Conservation (phyloP, 2,888 invertebrate species). For the Dolichomitus sp. region DNA sequence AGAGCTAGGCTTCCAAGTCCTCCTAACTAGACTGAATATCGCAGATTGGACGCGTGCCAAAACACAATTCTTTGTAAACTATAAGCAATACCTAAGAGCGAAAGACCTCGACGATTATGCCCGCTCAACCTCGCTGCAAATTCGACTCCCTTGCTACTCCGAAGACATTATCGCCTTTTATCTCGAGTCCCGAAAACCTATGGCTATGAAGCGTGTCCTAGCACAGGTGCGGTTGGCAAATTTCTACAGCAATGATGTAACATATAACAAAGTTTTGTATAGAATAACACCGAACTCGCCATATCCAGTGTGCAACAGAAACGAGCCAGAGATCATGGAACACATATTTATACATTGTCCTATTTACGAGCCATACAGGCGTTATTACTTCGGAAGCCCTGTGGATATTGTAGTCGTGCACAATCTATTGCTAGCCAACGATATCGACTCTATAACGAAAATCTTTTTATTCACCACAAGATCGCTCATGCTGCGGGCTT, state of each 20-base stretch:
- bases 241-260: not conserved
- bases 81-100: not conserved
- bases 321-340: not conserved
- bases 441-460: not conserved
- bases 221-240: constrained; percentile 10
- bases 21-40: too few species aligned
- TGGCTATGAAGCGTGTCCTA: not conserved
- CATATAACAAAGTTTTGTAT: too few species aligned
- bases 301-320: not conserved
- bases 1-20: too few species aligned
- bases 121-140: not conserved
- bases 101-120: not conserved
- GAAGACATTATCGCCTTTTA: not conserved
- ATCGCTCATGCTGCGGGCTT: not conserved
- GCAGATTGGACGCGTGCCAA: not conserved
- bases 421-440: not conserved
- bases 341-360: not conserved
- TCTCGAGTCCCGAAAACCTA: not conserved
- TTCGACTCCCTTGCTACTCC: not conserved
- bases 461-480: not conserved
- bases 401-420: not conserved
- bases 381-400: not conserved
- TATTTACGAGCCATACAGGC: not conserved
- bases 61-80: not conserved
- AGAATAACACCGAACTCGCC: constrained; percentile 11